Base-by-base conservation (phyloP, 1,140 invertebrate genomes). In the Cyphomyrmex costatus region DNA sequence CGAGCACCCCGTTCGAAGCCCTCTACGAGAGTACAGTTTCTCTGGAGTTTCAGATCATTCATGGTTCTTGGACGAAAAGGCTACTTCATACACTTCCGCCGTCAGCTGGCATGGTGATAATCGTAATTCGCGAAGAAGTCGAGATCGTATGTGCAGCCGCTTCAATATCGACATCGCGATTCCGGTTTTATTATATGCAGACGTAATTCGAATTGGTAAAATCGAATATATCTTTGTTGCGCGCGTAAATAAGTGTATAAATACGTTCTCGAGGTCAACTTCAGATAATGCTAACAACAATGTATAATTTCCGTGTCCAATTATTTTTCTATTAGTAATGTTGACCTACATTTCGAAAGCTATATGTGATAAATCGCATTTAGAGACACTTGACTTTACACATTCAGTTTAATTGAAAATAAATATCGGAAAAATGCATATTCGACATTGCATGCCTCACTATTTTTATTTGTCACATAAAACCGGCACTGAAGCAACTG, bases 71-170 rank as follows among this genome's bases (percentile, higher is more conserved):
- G 30, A 60, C 63, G 42, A 71, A 82, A 71, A 68, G 60, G 77
- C 53, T 61, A 86, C 76, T 86, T 86, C 78, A 86, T 86, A 61
- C 21, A 82, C 77, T 71, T 82, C 65, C 65, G 65, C 33, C 82
- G 82, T 86, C 77, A 86, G 77, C 77, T 70, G 77, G 77, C 21
- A 27, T 36, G 49, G 60, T 42, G 77, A 86, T 86, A 86, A 86
- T 71, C 85, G 78, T 86, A 82, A 86, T 71, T 85, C 73, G 82
- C 53, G 46, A 82, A 82, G 77, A 70, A 82, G 42, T 46, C 8
- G 51, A 33, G n/a, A 56, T 66, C 46, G 46, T 65, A 58, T 46
- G 33, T 74, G 61, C 46, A 53, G 30, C n/a, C 53, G 33, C 16
- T 36, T n/a, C 68, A 68, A 74, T 60, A 74, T 60, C 36, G 24